Evolutionary conservation across 1,140 invertebrate genomes (phyloP).

Genomic region (Diachasma alloeum): DNA sequence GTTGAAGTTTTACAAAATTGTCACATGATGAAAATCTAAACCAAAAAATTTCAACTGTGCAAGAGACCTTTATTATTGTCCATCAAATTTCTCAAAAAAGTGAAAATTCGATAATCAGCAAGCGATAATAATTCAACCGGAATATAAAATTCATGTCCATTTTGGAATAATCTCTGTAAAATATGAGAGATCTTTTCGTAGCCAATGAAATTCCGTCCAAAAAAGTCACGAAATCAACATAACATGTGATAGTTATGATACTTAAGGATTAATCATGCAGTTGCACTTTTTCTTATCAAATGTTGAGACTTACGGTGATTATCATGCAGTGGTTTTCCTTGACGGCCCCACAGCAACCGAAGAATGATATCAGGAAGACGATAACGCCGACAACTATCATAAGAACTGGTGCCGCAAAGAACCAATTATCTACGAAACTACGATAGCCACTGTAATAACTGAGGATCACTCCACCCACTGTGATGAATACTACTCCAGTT

Average conservation of each 20-base stretch:
- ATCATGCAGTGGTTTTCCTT: constrained; percentile 90
- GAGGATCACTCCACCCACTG: constrained; percentile 76
- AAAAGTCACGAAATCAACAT: too few species aligned
- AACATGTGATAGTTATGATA: too few species aligned
- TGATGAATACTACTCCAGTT: constrained; percentile 77
- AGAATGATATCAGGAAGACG: constrained; percentile 85
- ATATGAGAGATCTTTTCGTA: too few species aligned
- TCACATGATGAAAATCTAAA: too few species aligned
- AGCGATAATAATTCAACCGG: too few species aligned
- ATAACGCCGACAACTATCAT: constrained; percentile 85
- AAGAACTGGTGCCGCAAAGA: constrained; percentile 78
- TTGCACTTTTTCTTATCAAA: background rate
- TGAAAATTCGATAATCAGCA: background rate
- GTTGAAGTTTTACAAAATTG: too few species aligned
- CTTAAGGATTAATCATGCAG: too few species aligned
- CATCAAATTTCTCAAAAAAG: background rate
- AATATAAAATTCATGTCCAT: too few species aligned
- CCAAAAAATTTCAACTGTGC: too few species aligned
- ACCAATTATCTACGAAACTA: constrained; percentile 74
- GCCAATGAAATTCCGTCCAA: too few species aligned
- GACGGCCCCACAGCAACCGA: constrained; percentile 88
- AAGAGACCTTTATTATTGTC: background rate
- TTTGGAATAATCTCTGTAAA: too few species aligned
- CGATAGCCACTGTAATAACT: constrained; percentile 73
- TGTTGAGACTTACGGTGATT: constrained; percentile 71